Evolutionary conservation across 2,797 vertebrate species (phyloP).

Genomic region (Myripristis murdjan): DNA sequence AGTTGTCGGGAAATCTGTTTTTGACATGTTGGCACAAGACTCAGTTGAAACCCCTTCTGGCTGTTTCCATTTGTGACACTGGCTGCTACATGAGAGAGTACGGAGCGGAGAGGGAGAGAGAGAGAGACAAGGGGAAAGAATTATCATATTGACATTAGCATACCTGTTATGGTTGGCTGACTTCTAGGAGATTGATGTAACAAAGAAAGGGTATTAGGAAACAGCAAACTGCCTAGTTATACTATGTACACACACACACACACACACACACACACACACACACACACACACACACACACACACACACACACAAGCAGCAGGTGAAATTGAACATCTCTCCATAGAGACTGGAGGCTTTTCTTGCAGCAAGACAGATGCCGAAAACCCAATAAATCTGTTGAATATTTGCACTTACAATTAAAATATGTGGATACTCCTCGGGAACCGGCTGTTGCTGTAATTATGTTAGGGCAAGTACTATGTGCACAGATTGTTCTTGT

Average conservation of each 20-base stretch:
- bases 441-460: neutral
- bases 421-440: constrained; percentile 3
- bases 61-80: constrained; percentile 21
- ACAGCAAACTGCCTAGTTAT: constrained; percentile 55
- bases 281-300: constrained; percentile 12
- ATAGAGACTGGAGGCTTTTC: constrained; percentile 25
- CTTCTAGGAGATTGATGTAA: constrained; percentile 22
- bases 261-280: constrained; percentile 6
- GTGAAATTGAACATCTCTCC: constrained; percentile 16
- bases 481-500: neutral
- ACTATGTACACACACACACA: constrained; percentile 9
- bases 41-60: constrained; percentile 8
- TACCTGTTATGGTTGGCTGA: constrained; percentile 42
- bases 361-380: constrained; percentile 15
- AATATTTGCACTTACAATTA: constrained; percentile 44
- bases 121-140: constrained; percentile 25
- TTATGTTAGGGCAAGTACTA: neutral
- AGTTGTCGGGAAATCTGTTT: constrained; percentile 26
- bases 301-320: constrained; percentile 3
- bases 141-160: constrained; percentile 43
- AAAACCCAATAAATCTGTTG: constrained; percentile 35
- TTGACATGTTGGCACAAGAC: constrained; percentile 11
- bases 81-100: neutral
- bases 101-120: neutral
- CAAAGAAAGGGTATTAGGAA: constrained; percentile 25